These are phyloP conservation scores for Serrognathus titanus DNA, from an alignment of 2,888 invertebrate genomes.

Conservation along the genomic window DNA sequence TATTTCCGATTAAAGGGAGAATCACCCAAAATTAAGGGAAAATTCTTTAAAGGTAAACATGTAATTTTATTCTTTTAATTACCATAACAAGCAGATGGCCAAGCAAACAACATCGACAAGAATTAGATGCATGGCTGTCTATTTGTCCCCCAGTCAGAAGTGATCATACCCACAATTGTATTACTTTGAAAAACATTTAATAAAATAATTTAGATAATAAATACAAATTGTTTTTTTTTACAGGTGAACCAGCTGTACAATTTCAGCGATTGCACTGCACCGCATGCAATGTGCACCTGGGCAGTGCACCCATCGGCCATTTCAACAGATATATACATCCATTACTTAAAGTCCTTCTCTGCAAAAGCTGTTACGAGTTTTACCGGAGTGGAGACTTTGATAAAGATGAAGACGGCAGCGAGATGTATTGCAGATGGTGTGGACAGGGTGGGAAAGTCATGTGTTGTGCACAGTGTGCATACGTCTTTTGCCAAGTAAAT, in stretches of 20 bases:
- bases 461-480: constrained; percentile 73
- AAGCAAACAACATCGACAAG: too few species aligned
- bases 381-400: constrained; percentile 80
- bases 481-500: constrained; percentile 67
- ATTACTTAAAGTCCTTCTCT: constrained; percentile 67
- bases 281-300: constrained; percentile 71
- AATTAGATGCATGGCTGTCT: too few species aligned
- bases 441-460: constrained; percentile 70
- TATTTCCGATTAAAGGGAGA: too few species aligned
- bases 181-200: background rate
- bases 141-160: too few species aligned
- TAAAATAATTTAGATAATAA: background rate
- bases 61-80: too few species aligned
- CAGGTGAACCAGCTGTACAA: constrained; percentile 59
- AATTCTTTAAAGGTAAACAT: too few species aligned
- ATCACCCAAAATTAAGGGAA: too few species aligned
- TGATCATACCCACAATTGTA: background rate
- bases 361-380: constrained; percentile 69
- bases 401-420: constrained; percentile 79
- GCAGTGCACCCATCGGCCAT: constrained; percentile 64
- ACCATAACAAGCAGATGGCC: too few species aligned
- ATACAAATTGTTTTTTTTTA: constrained; percentile 29
- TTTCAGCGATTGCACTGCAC: constrained; percentile 67
- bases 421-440: constrained; percentile 80
- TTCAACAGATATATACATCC: constrained; percentile 69